Evolutionary conservation across 2,888 invertebrate genomes (phyloP), one percentile per base, ranked within the genome.

Genomic region (Saturnia pavonia): DNA sequence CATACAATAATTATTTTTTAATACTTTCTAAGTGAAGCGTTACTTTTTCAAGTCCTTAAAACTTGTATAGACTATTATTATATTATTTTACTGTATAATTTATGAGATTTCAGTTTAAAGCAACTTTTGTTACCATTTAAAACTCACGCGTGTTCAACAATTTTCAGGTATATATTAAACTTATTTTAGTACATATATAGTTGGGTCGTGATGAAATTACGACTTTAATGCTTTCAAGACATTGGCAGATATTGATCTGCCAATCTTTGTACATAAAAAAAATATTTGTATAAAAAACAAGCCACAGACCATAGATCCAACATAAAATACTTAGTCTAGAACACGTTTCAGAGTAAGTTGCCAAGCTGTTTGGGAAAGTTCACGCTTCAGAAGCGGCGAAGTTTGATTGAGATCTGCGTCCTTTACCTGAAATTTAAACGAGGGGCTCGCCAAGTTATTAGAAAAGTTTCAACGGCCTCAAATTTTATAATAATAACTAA

Each of bases 351-450:
- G 79, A 80, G 80, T 80, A 87, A 88, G 81, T 88, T 86, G 79
- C 73, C 80, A 77, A 81, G 80, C 77, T 86, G 85, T 88, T 88
- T 83, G 82, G 74, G 79, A 76, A 87, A 88, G 81, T 88, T 83
- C 77, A 80, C 82, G 85, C 82, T 82, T 78, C 78, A 73, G 74
- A 79, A 83, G 80, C 80, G 84, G 76, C 79, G 80, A 91, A 91
- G 87, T 91, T 91, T 89, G 88, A 91, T 91, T 88, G 88, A 87
- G 88, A 88, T 86, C 85, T 82, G 81, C 77, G 81, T 82, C 84
- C 83, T 81, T 84, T 81, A 87, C 87, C 86, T 86, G 86, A 83
- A 89, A 88, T 88, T 88, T 88, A 86, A 90, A 88, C 85, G 83
- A 88, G 83, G 81, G 76, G 77, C 80, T 80, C 77, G 76, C 82